Evolutionary conservation across 2,113 vertebrate genomes (phyloP), one percentile per base, ranked within the genome.

Genomic region (Galbula dea): DNA sequence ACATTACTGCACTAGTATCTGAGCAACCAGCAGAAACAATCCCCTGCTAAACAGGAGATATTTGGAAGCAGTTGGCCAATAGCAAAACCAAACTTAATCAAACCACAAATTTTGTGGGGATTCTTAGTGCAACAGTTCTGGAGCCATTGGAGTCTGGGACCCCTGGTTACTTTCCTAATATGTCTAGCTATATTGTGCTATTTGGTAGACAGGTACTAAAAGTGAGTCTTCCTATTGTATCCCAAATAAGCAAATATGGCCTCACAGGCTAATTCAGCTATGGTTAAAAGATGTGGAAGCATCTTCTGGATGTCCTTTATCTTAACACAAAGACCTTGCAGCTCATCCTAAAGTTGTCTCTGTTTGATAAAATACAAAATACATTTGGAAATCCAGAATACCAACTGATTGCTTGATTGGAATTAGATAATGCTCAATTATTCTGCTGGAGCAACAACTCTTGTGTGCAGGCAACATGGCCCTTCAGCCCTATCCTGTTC

Each of bases 391-490:
- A 61, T 62, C 29, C 3, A 2, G 3, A 61, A 87, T 41, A 36
- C 78, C 43, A 58, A 65, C 54, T 87, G 54, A 58, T 54, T 58
- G 37, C 71, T 84, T 91, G 85, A 84, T 80, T 85, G 48, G n/a
- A 79, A 89, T 89, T 89, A 85, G 59, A 36, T 65, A 91, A 73
- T 45, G 45, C 23, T 68, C 43, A 18, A 72, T 68, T 63, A 68
- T 65, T 68, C 63, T 29, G 13, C 37, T 76, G 66, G 68, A 89
- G 59, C 2, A 65, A 61, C 11, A 86, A 14, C 21, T 36, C 11
- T 45, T 41, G 5, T 6, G 7, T 55, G 49, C 24, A 37, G 46
- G 79, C 0, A 0, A 34, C 17, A 5, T 0, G 5, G 12, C 20
- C 34, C 39, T 63, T 54, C 13, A n/a, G 19, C 17, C 23, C 71